These are phyloP conservation scores for Sphenopsis melanotis DNA, from an alignment of 2,797 vertebrate genomes.

Conservation along the genomic window DNA sequence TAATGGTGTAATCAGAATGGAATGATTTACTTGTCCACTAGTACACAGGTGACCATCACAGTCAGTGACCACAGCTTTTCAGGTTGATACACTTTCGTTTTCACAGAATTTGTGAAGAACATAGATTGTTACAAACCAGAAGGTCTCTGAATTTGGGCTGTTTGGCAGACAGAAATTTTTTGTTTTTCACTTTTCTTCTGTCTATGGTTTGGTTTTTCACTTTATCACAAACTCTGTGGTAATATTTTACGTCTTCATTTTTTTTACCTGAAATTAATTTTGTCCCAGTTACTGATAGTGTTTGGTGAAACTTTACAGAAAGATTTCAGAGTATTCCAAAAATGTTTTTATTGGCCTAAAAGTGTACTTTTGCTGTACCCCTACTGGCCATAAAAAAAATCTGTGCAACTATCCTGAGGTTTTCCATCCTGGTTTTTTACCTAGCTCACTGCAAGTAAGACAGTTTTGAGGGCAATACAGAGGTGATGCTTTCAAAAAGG, in stretches of 20 bases:
- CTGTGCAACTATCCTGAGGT: background rate
- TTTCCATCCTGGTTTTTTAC: background rate
- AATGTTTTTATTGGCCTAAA: background rate
- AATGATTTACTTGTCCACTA: background rate
- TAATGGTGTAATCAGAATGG: background rate
- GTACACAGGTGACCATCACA: background rate
- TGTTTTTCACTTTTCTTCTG: background rate
- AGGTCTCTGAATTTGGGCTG: background rate
- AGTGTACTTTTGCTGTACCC: background rate
- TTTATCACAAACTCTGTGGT: background rate
- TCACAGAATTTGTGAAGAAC: background rate
- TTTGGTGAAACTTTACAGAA: background rate
- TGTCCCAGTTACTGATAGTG: background rate
- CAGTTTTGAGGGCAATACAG: background rate
- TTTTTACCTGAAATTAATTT: background rate
- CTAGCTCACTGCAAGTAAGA: background rate
- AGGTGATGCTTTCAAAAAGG: background rate
- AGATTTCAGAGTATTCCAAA: background rate
- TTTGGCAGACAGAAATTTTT: background rate
- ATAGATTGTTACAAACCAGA: background rate
- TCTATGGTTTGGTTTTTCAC: background rate
- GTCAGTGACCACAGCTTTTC: background rate
- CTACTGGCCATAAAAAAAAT: background rate
- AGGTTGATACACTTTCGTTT: background rate
- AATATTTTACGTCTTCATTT: background rate